Evolutionary conservation across 2,113 vertebrate genomes (phyloP).

Genomic region (Lepisosteus osseus): DNA sequence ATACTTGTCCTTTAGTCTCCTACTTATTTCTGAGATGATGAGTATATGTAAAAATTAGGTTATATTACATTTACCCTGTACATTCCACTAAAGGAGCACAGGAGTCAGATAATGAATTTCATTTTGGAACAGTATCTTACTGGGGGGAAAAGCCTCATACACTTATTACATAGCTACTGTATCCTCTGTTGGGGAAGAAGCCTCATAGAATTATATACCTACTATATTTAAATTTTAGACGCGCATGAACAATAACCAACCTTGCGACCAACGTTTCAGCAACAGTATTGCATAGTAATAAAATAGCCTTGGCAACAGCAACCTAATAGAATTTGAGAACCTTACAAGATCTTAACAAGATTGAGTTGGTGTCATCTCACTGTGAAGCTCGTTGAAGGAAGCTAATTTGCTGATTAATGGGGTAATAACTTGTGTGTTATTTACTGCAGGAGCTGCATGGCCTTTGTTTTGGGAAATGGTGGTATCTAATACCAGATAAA

Average conservation of each 20-base stretch:
- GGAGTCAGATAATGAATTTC: too few relatives aligned
- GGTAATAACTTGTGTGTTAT: slow-evolving; percentile 1
- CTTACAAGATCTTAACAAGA: slow-evolving; percentile 8
- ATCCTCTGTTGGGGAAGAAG: too few relatives aligned
- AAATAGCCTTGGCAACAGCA: neutral
- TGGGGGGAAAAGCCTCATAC: too few relatives aligned
- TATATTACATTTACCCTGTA: too few relatives aligned
- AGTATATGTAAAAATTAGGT: too few relatives aligned
- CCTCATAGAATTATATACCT: too few relatives aligned
- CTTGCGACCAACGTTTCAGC: neutral
- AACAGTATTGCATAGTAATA: slow-evolving; percentile 4
- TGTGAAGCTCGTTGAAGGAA: slow-evolving; percentile 3
- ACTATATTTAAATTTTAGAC: neutral
- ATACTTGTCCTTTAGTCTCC: too few relatives aligned
- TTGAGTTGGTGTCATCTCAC: slow-evolving; percentile 1
- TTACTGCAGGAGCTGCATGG: neutral
- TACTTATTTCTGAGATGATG: too few relatives aligned
- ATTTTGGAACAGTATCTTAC: too few relatives aligned
- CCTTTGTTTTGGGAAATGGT: neutral
- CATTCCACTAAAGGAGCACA: too few relatives aligned
- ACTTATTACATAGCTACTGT: too few relatives aligned
- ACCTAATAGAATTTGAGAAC: slow-evolving; percentile 15
- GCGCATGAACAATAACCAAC: neutral
- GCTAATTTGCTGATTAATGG: slow-evolving; percentile 7
- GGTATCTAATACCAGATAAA: neutral